These are phyloP conservation scores for Bos indicus DNA, from an alignment of 2,113 vertebrate genomes.

Conservation along the genomic window DNA sequence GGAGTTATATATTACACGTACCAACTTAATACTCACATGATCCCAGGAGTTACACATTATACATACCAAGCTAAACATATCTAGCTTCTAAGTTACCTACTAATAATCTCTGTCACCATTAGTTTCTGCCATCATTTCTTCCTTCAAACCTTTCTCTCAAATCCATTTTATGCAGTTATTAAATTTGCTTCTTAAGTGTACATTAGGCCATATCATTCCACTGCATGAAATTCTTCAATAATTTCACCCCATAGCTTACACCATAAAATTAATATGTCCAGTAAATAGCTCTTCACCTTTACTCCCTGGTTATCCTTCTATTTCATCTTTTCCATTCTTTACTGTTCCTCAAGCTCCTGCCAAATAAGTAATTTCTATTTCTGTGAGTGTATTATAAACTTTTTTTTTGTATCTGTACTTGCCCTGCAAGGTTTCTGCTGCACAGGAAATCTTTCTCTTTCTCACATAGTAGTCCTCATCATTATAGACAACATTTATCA, in stretches of 20 bases:
- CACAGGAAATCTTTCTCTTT: background rate
- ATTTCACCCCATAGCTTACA: background rate
- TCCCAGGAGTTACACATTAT: background rate
- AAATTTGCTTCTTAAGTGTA: background rate
- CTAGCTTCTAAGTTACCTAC: background rate
- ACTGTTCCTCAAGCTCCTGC: background rate
- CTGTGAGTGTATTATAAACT: background rate
- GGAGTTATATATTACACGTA: background rate
- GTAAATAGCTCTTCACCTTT: background rate
- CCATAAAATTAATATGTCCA: background rate
- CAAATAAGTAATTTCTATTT: background rate
- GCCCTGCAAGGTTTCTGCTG: background rate
- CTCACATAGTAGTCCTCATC: background rate
- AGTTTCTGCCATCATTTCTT: background rate
- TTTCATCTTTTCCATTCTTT: background rate
- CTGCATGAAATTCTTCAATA: background rate
- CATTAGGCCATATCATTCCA: background rate
- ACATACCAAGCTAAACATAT: background rate
- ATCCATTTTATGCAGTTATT: background rate
- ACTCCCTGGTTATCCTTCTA: background rate
- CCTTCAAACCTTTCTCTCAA: background rate
- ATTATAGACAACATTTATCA: background rate
- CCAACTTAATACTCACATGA: background rate
- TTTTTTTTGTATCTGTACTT: background rate
- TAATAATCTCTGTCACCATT: background rate